These are phyloP conservation scores for Crypturellus tataupa DNA, from an alignment of 2,797 vertebrate genomes.

Conservation along the genomic window DNA sequence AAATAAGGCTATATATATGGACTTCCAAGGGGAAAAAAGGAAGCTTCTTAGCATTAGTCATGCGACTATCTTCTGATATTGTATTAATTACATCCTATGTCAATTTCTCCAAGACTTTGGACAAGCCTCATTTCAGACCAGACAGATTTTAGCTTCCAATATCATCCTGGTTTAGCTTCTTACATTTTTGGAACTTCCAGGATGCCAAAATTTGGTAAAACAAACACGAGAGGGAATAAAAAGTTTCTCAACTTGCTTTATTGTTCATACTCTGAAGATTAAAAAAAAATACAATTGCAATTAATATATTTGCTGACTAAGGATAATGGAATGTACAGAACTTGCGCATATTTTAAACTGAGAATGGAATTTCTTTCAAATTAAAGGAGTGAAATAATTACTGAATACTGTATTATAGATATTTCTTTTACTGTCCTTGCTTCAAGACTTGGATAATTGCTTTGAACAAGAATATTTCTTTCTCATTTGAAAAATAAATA, in stretches of 20 bases:
- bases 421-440: background rate
- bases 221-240: background rate
- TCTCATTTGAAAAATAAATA: background rate
- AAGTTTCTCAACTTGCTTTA: background rate
- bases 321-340: background rate
- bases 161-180: background rate
- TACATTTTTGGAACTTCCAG: background rate
- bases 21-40: background rate
- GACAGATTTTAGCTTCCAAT: background rate
- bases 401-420: background rate
- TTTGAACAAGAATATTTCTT: background rate
- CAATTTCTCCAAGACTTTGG: background rate
- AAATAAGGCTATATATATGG: background rate
- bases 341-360: background rate
- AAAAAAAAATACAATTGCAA: background rate
- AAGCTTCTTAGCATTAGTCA: background rate
- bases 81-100: background rate
- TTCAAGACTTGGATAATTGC: background rate
- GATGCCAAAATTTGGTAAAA: background rate
- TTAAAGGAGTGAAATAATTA: background rate
- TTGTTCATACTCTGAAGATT: background rate
- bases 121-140: background rate
- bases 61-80: background rate
- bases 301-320: background rate
- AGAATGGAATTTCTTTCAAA: background rate